Evolutionary conservation across 2,797 vertebrate genomes (phyloP).

Genomic region (Meda fulgida): DNA sequence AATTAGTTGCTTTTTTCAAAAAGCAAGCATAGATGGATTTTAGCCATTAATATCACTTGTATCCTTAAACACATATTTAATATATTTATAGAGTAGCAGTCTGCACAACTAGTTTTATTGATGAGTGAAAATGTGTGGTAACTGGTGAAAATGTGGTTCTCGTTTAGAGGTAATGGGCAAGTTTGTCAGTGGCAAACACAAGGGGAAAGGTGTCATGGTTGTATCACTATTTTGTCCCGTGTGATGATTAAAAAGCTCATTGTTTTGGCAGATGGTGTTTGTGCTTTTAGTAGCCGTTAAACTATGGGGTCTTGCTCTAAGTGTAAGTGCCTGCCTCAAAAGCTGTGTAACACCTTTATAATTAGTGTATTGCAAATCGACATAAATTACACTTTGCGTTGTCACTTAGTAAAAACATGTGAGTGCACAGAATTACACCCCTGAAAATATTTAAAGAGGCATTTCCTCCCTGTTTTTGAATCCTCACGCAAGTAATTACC

Average conservation of each 20-base stretch:
- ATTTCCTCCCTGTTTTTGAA: slow-evolving; percentile 16
- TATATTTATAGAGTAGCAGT: slow-evolving; percentile 80
- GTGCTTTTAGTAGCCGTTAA: slow-evolving; percentile 60
- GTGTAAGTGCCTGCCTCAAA: slow-evolving; percentile 60
- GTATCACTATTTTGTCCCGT: slow-evolving; percentile 51
- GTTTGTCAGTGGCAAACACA: slow-evolving; percentile 43
- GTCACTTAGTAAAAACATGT: slow-evolving; percentile 37
- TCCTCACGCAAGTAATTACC: slow-evolving; percentile 7
- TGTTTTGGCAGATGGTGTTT: slow-evolving; percentile 57
- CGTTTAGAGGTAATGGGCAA: slow-evolving; percentile 50
- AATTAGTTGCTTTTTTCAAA: slow-evolving; percentile 54
- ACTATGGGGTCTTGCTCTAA: slow-evolving; percentile 54
- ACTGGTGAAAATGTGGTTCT: slow-evolving; percentile 55
- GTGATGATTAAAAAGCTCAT: slow-evolving; percentile 53
- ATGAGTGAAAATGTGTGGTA: slow-evolving; percentile 73
- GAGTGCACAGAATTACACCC: slow-evolving; percentile 37
- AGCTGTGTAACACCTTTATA: slow-evolving; percentile 55
- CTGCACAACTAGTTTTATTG: slow-evolving; percentile 80
- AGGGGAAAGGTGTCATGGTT: slow-evolving; percentile 28
- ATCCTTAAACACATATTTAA: slow-evolving; percentile 79
- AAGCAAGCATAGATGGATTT: slow-evolving; percentile 62
- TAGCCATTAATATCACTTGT: slow-evolving; percentile 73
- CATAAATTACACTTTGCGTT: slow-evolving; percentile 30
- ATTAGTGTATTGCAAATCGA: slow-evolving; percentile 51
- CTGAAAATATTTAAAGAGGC: not conserved